These are phyloP conservation scores for Lepidotrigona ventralis DNA, from an alignment of 1,140 invertebrate genomes.

Conservation along the genomic window DNA sequence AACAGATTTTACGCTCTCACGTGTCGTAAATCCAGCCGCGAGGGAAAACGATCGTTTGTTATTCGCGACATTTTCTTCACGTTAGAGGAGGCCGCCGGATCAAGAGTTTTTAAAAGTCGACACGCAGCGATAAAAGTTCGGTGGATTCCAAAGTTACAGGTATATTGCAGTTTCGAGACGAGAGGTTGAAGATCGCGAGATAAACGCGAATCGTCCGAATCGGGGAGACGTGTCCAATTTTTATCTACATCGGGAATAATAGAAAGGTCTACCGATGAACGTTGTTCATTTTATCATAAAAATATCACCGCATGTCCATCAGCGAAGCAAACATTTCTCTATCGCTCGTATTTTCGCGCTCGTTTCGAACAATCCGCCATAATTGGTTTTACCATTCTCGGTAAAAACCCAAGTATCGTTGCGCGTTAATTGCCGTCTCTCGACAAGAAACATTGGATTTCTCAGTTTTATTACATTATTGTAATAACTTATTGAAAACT, in stretches of 20 bases:
- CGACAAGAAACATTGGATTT: too few relatives aligned
- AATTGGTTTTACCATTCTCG: too few relatives aligned
- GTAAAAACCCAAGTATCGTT: too few relatives aligned
- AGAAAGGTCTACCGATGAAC: background rate
- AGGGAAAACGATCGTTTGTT: background rate
- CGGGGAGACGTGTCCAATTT: background rate
- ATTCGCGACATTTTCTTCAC: background rate
- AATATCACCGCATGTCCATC: background rate
- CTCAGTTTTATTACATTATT: too few relatives aligned
- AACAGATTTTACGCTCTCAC: background rate
- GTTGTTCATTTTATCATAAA: slow-evolving; percentile 11
- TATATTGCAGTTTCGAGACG: background rate
- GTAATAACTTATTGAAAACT: too few relatives aligned
- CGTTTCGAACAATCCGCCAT: too few relatives aligned
- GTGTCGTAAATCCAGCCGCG: background rate
- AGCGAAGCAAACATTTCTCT: background rate
- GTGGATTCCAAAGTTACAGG: background rate
- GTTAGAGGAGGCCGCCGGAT: background rate
- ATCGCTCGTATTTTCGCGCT: too few relatives aligned
- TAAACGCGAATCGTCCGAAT: slow-evolving; percentile 5
- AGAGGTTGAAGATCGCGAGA: background rate
- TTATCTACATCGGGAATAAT: slow-evolving; percentile 30
- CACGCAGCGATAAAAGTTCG: background rate
- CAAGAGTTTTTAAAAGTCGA: background rate
- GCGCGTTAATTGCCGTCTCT: too few relatives aligned